Evolutionary conservation across 1,140 invertebrate species (phyloP).

Genomic region (Drosophila quadrilineata): DNA sequence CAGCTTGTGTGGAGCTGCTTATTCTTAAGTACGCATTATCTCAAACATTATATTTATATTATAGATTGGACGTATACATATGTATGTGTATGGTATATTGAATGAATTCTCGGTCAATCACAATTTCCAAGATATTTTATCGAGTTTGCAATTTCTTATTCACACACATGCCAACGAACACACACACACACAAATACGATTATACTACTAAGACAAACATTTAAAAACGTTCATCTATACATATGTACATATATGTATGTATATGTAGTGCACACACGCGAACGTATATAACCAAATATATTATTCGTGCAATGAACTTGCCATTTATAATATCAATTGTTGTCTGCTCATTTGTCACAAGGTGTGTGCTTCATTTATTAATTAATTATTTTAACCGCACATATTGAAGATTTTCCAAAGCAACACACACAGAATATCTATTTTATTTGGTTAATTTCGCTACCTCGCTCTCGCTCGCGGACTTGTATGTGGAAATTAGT

Average conservation of each 20-base stretch:
- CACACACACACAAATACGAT: constrained; percentile 24
- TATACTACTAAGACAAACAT: too few species aligned
- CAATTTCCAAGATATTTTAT: constrained; percentile 45
- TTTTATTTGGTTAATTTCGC: constrained; percentile 19
- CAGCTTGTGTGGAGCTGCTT: constrained; percentile 17
- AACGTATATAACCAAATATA: constrained; percentile 73
- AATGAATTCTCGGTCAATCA: constrained; percentile 12
- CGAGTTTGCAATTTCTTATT: constrained; percentile 51
- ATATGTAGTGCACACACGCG: constrained; percentile 24
- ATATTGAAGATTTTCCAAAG: too few species aligned
- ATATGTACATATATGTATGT: too few species aligned
- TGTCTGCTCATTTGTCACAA: neutral
- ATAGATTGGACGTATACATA: constrained; percentile 12
- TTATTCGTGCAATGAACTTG: constrained; percentile 76
- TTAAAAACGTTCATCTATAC: too few species aligned
- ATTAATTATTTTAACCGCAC: constrained; percentile 1
- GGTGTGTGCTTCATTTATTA: too few species aligned
- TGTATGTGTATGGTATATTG: neutral
- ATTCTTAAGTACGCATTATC: too few species aligned
- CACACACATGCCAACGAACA: constrained; percentile 35
- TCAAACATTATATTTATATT: constrained; percentile 11
- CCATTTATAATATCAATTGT: constrained; percentile 52
- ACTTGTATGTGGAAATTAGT: constrained; percentile 40
- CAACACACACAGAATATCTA: too few species aligned
- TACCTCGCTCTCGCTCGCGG: constrained; percentile 24